Percentiles rank a stretch among this genome's conserved stretches.
phyloP scores from a whole-genome alignment of 2,888 invertebrate genomes.

The Amorpha juglandis region DNA sequence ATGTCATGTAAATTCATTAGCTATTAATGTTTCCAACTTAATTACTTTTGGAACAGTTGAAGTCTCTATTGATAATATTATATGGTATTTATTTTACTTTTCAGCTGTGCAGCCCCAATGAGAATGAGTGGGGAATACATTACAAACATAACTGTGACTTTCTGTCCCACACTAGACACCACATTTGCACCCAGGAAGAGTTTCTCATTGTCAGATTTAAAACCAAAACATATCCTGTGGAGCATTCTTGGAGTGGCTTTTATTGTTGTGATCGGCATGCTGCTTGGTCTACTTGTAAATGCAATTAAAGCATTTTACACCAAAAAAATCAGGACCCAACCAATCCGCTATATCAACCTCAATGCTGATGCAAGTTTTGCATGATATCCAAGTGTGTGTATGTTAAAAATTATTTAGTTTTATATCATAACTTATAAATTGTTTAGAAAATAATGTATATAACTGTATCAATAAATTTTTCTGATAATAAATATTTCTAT shows the following conservation, averaged over 20 bases:
- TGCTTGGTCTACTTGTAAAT: conserved; percentile 69
- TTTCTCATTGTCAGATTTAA: conserved; percentile 62
- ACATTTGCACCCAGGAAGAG: conserved; percentile 57
- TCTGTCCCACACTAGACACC: conserved; percentile 71
- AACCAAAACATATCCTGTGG: conserved; percentile 75
- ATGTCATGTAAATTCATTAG: background rate
- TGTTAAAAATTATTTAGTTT: conserved; percentile 4
- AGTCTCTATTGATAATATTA: conserved; percentile 25
- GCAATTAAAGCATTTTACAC: conserved; percentile 64
- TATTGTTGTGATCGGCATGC: conserved; percentile 68
- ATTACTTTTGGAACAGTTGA: background rate
- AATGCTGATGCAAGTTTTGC: conserved; percentile 67
- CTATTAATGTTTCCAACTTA: background rate
- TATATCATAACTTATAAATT: conserved; percentile 17
- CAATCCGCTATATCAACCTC: conserved; percentile 72
- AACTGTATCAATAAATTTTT: conserved; percentile 33
- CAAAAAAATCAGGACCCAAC: conserved; percentile 63
- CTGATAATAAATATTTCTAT: conserved; percentile 29
- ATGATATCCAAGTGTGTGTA: conserved; percentile 42
- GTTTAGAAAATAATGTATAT: conserved; percentile 25
- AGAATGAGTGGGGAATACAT: conserved; percentile 67
- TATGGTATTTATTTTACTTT: conserved; percentile 42
- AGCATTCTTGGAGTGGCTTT: conserved; percentile 73
- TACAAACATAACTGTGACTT: conserved; percentile 69
- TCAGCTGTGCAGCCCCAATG: conserved; percentile 78